Evolutionary conservation across 2,113 vertebrate species (phyloP), one percentile per base, ranked within the genome.

Genomic region (Brachyhypopomus gauderio): DNA sequence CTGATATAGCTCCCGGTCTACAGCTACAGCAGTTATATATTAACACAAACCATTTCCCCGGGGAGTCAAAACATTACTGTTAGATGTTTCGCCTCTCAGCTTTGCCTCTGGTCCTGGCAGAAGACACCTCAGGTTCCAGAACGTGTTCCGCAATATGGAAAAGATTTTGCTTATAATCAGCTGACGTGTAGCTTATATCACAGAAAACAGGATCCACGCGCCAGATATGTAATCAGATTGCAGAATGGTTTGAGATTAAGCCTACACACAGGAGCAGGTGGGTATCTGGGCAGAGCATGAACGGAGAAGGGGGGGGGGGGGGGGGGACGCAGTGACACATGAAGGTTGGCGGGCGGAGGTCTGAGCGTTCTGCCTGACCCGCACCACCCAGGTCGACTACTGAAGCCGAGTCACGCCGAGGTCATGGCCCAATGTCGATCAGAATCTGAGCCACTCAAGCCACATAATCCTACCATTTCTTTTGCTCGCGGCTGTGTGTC

Each of bases 341-440:
- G 9, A 4, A 25, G 60, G 23, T 23, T 63, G 63, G 56, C 20
- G 17, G 17, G 14, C 14, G 14, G 14, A 5, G 34, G 20, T 36
- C 30, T 3, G 7, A 36, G 64, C 30, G 2, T n/a, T 48, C 60
- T 34, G 62, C 27, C 11, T 41, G 5, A 56, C 27, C 38, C 19
- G 56, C 60, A 23, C 19, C 22, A 17, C n/a, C 23, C 22, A 30
- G 36, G 12, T 72, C 66, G 75, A 72, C 63, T n/a, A 62, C 5
- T 64, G 1, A 12, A 7, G 56, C 56, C 36, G 36, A 17, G 41
- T 27, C 25, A 17, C 56, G 66, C 7, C 2, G 20, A 80, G 70
- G 70, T 16, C 58, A 66, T 38, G 45, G 16, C n/a, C 60, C 30
- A n/a, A 67, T 67, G 36, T 81, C 9, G 48, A 80, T 80, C 20